Base-by-base conservation (phyloP, 2,888 invertebrate genomes). In the Sicus ferrugineus region DNA sequence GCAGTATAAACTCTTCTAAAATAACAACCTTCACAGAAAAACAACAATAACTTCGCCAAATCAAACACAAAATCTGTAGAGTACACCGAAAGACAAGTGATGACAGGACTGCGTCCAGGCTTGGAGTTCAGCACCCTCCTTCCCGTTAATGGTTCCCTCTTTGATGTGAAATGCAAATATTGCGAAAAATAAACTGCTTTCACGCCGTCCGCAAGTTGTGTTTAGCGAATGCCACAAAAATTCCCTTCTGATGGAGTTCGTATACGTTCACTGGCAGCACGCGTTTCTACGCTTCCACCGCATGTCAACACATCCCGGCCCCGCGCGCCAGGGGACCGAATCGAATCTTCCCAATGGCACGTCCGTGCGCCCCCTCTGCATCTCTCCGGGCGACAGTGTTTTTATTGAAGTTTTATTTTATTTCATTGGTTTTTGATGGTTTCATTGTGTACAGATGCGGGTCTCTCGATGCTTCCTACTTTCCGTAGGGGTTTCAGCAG, bases 351-450 rank as follows among this genome's bases (percentile, higher is more conserved):
- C n/a, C 21, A 14, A 56, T 14, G 56, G n/a, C 7, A 14, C 46
- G 9, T 34, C 38, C 42, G 38, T 21, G 42, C 56, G 19, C 30
- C 26, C 34, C 56, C 54, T 38, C 56, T 34, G 54, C 19, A 21
- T 65, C 31, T 16, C 62, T 46, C n/a, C 30, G 19, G 30, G 16
- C 26, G 28, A 38, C 61, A 83, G 81, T 82, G 82, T 81, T 82
- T 83, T 82, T 82, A 82, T 82, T 82, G 81, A 81, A 82, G 80
- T 83, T 82, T 82, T 82, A 82, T 82, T 82, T 82, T 82, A 82
- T 82, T 82, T 83, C 79, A 82, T 82, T 82, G 80, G 81, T 77
- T 80, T 82, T 80, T 81, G 80, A 83, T 82, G 83, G 80, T 81
- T 82, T 81, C 79, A 83, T 82, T 78, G 80, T 75, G 72, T 74